phyloP scores from a whole-genome alignment of 2,113 vertebrate genomes.

The Erinaceus europaeus region DNA sequence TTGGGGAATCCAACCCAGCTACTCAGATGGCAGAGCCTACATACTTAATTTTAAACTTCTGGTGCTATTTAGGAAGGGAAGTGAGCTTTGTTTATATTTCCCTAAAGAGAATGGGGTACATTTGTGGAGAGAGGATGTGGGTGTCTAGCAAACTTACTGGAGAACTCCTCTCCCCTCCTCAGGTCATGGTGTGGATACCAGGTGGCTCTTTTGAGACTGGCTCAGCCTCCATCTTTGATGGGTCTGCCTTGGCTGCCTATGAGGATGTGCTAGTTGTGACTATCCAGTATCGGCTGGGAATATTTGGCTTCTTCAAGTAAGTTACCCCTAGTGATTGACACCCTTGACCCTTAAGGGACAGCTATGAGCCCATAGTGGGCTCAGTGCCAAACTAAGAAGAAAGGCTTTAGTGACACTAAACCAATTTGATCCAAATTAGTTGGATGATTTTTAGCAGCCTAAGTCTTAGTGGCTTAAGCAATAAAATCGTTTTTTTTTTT shows the following conservation, averaged over 20 bases:
- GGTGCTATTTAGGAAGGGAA: background rate
- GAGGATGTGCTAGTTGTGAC: constrained; percentile 58
- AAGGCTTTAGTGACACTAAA: background rate
- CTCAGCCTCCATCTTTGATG: constrained; percentile 61
- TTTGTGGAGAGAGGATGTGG: background rate
- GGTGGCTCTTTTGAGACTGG: constrained; percentile 53
- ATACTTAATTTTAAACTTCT: background rate
- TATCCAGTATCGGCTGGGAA: constrained; percentile 62
- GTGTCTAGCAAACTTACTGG: background rate
- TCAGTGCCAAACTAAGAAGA: background rate
- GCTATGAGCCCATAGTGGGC: background rate
- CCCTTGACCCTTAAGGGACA: background rate
- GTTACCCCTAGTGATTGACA: background rate
- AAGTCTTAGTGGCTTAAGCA: background rate
- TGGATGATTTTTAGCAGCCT: background rate
- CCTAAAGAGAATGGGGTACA: background rate
- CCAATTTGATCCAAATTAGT: background rate
- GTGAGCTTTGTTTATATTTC: background rate
- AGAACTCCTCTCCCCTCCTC: background rate
- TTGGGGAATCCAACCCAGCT: background rate
- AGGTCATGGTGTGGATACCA: constrained; percentile 74
- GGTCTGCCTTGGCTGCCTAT: constrained; percentile 57
- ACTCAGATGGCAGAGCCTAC: background rate
- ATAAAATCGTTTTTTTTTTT: too few species aligned
- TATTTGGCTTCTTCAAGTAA: constrained; percentile 75